Evolutionary conservation across 2,113 vertebrate genomes (phyloP).

Genomic region (Scalopus aquaticus): DNA sequence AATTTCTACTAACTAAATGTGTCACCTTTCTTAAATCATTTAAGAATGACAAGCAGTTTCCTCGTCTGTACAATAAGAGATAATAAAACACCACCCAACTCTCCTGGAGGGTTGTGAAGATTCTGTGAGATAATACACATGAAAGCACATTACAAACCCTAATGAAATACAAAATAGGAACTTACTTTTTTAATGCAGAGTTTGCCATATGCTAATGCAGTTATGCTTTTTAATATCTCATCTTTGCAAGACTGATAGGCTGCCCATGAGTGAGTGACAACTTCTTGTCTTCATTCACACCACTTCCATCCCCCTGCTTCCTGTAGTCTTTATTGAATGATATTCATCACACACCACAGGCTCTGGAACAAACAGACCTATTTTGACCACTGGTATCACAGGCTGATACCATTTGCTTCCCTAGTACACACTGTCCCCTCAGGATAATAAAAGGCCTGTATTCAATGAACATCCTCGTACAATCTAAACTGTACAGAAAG

Average conservation of each 20-base stretch:
- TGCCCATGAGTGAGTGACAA: background rate
- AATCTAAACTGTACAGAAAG: slow-evolving; percentile 53
- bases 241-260: background rate
- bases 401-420: background rate
- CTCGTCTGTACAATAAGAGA: background rate
- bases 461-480: slow-evolving; percentile 44
- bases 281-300: background rate
- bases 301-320: background rate
- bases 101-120: background rate
- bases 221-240: background rate
- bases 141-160: background rate
- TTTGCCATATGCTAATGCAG: background rate
- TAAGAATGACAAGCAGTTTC: background rate
- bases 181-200: background rate
- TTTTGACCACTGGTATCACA: slow-evolving; percentile 60
- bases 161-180: background rate
- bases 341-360: slow-evolving; percentile 42
- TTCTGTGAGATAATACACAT: background rate
- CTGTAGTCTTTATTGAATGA: slow-evolving; percentile 63
- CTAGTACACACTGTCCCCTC: background rate
- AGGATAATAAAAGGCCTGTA: slow-evolving; percentile 54
- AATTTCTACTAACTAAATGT: background rate
- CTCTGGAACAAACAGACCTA: slow-evolving; percentile 68
- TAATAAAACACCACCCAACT: background rate
- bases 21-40: background rate